Percentiles rank a stretch among this genome's conserved stretches.
Conservation (phyloP, 2,113 vertebrate genomes). For the Falco punctatus region DNA sequence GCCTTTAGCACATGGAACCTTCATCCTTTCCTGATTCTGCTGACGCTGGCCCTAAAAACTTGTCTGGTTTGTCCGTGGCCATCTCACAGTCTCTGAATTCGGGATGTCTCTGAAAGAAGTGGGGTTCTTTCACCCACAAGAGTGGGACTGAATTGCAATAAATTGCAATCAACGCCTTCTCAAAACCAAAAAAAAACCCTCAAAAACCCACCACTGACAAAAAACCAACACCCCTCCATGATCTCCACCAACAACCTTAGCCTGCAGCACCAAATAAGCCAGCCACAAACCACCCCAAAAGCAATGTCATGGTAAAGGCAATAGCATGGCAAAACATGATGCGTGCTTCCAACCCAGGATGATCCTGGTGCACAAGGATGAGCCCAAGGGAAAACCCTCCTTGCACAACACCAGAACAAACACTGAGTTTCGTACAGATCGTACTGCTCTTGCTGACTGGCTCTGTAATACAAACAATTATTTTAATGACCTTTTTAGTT, state of each 20-base stretch:
- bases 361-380: background rate
- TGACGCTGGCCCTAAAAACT: background rate
- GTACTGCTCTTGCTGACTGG: background rate
- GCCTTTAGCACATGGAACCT: background rate
- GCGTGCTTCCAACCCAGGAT: background rate
- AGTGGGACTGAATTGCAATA: background rate
- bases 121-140: background rate
- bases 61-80: background rate
- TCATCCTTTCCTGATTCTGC: background rate
- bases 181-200: background rate
- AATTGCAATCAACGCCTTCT: background rate
- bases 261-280: background rate
- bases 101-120: background rate
- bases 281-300: background rate
- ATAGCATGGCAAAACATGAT: background rate
- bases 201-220: background rate
- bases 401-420: background rate
- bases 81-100: background rate
- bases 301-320: background rate
- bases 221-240: background rate
- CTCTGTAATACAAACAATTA: background rate
- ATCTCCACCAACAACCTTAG: background rate
- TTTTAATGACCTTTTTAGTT: background rate
- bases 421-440: background rate
- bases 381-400: background rate